Evolutionary conservation across 2,888 invertebrate species (phyloP).

Genomic region (Platypus cylindrus): DNA sequence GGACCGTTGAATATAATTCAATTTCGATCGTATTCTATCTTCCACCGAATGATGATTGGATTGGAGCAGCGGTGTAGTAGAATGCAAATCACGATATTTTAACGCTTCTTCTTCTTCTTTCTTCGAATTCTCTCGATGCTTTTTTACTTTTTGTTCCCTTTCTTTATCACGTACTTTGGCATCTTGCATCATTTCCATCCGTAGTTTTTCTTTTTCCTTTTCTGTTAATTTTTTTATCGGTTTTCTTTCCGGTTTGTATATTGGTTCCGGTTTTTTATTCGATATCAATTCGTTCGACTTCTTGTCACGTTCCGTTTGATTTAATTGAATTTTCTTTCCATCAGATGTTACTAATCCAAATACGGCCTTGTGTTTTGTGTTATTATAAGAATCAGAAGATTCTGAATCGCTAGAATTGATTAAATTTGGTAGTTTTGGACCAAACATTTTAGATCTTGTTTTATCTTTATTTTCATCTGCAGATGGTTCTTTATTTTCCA

Average conservation of each 20-base stretch:
- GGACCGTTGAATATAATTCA: slow-evolving; percentile 80
- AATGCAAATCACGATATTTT: slow-evolving; percentile 41
- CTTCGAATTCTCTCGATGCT: slow-evolving; percentile 46
- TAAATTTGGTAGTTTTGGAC: slow-evolving; percentile 10
- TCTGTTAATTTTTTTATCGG: slow-evolving; percentile 38
- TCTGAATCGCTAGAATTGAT: slow-evolving; percentile 3
- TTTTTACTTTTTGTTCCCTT: slow-evolving; percentile 49
- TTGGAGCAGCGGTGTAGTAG: slow-evolving; percentile 49
- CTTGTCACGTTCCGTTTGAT: too few relatives aligned
- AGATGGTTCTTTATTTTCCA: slow-evolving; percentile 3
- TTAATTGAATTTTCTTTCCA: slow-evolving; percentile 29
- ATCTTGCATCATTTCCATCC: slow-evolving; percentile 73
- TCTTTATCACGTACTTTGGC: slow-evolving; percentile 58
- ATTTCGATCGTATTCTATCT: slow-evolving; percentile 73
- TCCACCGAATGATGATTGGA: slow-evolving; percentile 62
- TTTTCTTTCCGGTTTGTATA: slow-evolving; percentile 18
- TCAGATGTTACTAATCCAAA: slow-evolving; percentile 35
- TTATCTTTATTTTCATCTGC: slow-evolving; percentile 6
- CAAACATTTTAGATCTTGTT: slow-evolving; percentile 14
- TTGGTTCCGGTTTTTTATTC: slow-evolving; percentile 10
- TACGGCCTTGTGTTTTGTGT: slow-evolving; percentile 23
- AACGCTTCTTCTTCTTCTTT: slow-evolving; percentile 36
- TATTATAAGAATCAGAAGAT: slow-evolving; percentile 17
- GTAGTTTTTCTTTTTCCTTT: slow-evolving; percentile 54
- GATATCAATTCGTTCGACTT: slow-evolving; percentile 14